phyloP scores from a whole-genome alignment of 2,888 invertebrate genomes.

The Tigriopus californicus region DNA sequence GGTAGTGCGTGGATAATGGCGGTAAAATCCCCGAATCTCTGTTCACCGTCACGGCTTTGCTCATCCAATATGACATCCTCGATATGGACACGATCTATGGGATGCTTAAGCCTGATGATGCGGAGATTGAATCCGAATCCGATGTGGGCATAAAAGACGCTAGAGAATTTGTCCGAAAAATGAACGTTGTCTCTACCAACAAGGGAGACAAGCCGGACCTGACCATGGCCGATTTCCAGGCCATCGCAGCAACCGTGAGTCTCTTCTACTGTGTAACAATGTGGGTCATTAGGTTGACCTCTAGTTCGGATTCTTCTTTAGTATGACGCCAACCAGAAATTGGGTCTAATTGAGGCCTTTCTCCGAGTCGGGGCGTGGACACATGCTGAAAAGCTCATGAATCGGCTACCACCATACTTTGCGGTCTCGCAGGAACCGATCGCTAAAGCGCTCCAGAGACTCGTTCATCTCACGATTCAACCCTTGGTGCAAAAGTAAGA shows the following conservation, averaged over 20 bases:
- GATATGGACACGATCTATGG: slow-evolving; percentile 32
- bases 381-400: slow-evolving; percentile 56
- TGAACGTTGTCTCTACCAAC: slow-evolving; percentile 50
- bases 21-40: slow-evolving; percentile 45
- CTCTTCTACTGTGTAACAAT: not conserved
- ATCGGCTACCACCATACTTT: slow-evolving; percentile 59
- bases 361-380: slow-evolving; percentile 77
- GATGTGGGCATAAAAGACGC: slow-evolving; percentile 63
- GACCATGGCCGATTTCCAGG: not conserved
- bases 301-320: not conserved
- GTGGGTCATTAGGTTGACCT: not conserved
- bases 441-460: slow-evolving; percentile 51
- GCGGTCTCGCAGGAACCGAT: slow-evolving; percentile 57
- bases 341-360: slow-evolving; percentile 74
- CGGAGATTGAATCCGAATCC: slow-evolving; percentile 54
- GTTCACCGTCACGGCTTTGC: slow-evolving; percentile 69
- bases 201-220: slow-evolving; percentile 45
- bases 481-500: slow-evolving; percentile 62
- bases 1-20: not conserved
- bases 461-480: slow-evolving; percentile 67
- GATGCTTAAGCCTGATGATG: slow-evolving; percentile 66
- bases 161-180: slow-evolving; percentile 66
- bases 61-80: slow-evolving; percentile 71
- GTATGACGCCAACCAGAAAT: slow-evolving; percentile 60
- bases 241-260: too few relatives aligned